These are phyloP conservation scores for Heliconius hermathena DNA, from an alignment of 1,140 invertebrate species.

Conservation along the genomic window DNA sequence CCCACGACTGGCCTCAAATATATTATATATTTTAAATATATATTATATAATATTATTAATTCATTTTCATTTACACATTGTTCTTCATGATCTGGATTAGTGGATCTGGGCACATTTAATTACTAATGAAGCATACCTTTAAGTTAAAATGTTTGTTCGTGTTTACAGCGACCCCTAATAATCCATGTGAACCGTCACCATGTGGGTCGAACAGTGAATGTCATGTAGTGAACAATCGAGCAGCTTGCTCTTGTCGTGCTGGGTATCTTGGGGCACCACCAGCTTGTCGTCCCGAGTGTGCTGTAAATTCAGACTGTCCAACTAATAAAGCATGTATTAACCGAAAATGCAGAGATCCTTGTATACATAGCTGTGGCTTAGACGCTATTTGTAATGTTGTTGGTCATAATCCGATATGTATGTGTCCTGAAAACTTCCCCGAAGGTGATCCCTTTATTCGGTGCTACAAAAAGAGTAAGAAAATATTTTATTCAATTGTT, in stretches of 20 bases:
- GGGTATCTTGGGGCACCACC: slow-evolving; percentile 90
- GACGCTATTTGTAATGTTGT: slow-evolving; percentile 90
- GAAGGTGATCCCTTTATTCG: slow-evolving; percentile 91
- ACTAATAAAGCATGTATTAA: slow-evolving; percentile 89
- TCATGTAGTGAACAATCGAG: slow-evolving; percentile 85
- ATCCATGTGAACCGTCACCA: slow-evolving; percentile 90
- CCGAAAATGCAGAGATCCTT: slow-evolving; percentile 92
- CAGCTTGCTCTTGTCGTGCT: slow-evolving; percentile 89
- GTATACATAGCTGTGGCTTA: slow-evolving; percentile 89
- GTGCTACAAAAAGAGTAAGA: slow-evolving; percentile 87
- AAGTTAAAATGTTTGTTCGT: not conserved
- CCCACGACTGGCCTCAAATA: no score
- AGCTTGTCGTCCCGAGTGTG: slow-evolving; percentile 89
- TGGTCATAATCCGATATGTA: slow-evolving; percentile 93
- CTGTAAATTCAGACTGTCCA: slow-evolving; percentile 89
- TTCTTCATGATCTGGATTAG: not conserved
- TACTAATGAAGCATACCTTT: not conserved
- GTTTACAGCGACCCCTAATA: slow-evolving; percentile 75
- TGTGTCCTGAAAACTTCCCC: slow-evolving; percentile 87
- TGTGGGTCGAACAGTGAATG: slow-evolving; percentile 92
- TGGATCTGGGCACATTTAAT: not conserved
- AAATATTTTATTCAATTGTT: not conserved
- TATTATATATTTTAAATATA: no score
- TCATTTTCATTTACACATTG: not conserved
- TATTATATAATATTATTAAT: no score